phyloP scores from a whole-genome alignment of 2,113 vertebrate genomes.

The Neofelis nebulosa region DNA sequence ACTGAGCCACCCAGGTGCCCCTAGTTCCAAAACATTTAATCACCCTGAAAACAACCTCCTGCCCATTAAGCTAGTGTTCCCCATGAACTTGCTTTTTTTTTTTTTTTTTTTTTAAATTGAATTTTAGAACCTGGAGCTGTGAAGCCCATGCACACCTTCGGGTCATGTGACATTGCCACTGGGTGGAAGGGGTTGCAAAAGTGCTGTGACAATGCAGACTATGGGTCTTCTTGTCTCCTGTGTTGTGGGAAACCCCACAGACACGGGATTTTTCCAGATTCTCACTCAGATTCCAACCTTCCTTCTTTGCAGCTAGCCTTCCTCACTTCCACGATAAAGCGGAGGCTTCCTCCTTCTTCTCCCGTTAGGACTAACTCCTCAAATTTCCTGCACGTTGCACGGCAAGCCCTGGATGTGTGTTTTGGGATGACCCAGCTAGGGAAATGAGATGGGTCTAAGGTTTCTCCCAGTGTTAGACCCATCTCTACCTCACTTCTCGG shows the following conservation, averaged over 20 bases:
- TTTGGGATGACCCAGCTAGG: background rate
- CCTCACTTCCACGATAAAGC: background rate
- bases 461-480: background rate
- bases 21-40: background rate
- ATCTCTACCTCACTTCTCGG: background rate
- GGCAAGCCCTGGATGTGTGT: background rate
- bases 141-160: background rate
- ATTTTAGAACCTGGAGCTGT: background rate
- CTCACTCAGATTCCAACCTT: background rate
- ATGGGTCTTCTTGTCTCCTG: background rate
- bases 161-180: accelerated
- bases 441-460: background rate
- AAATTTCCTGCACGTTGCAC: background rate
- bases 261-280: background rate
- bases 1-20: too few relatives aligned
- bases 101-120: background rate
- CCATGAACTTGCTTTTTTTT: background rate
- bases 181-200: background rate
- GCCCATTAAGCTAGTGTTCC: background rate
- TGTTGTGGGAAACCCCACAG: background rate
- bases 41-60: background rate
- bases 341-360: background rate
- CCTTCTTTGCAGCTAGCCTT: background rate
- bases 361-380: background rate
- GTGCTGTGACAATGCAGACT: background rate